Evolutionary conservation across 92 coral and sea anemone species (phyloP), one percentile per base, ranked within the genome.

Genomic region (Epizoanthus ramosus): DNA sequence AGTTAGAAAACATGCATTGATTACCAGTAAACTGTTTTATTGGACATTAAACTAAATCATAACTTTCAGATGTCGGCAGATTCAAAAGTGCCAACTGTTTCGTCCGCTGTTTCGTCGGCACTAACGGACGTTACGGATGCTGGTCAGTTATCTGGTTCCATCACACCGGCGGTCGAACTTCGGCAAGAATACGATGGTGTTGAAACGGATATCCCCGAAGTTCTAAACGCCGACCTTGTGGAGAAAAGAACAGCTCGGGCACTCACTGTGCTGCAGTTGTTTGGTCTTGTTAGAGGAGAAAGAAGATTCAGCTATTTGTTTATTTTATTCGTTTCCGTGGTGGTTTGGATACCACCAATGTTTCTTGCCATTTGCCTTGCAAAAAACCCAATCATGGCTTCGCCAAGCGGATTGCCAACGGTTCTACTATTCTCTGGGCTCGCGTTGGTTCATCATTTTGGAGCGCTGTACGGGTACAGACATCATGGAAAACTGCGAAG

Each of bases 351-450:
- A 5, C 80, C 86, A 24, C 43, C 73, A 10, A 53, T 53, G 52
- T 68, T 57, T n/a, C 85, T 80, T 31, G 37, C 85, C 3, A 54
- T 80, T 33, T 86, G 89, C 57, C 81, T 86, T 47, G 33, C 28
- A 41, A 86, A 86, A 60, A 73, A 79, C 52, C 80, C 80, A 12
- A 63, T 61, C 14, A 86, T 86, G 89, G 66, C 86, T 25, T 86
- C 89, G 10, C 86, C 89, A 17, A 86, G 85, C 57, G 86, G 86
- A 8, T 15, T 86, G 50, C 89, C 89, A 69, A 80, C 89, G 21
- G 43, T 86, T 4, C 59, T 86, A 57, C 86, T 86, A 12, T 72
- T 86, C 89, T 60, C 82, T 8, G 89, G 85, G 0, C 83, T 80
- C 39, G 86, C 89, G 14, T 63, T 86, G 4, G 60, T 85, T 5